These are phyloP conservation scores for Numenius arquata DNA, from an alignment of 2,113 vertebrate species.

Conservation along the genomic window DNA sequence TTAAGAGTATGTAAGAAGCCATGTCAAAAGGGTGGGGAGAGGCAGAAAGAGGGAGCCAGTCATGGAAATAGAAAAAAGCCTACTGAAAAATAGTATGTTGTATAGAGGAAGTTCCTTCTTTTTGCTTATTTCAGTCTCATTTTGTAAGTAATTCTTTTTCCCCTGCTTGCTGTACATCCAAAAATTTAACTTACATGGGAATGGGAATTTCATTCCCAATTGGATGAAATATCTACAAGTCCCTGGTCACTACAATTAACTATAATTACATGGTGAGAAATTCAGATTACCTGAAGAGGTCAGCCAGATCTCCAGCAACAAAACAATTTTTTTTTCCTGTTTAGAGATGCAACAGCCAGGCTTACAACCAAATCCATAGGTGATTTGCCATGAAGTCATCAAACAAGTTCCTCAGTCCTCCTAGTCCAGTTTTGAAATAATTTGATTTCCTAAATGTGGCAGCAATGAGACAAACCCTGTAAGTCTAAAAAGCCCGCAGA, in stretches of 20 bases:
- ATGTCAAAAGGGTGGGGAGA: background rate
- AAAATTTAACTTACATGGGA: background rate
- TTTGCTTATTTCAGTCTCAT: background rate
- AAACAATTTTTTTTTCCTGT: background rate
- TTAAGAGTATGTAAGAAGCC: background rate
- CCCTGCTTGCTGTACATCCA: background rate
- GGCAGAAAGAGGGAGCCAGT: background rate
- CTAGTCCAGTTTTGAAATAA: background rate
- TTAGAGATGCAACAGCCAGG: background rate
- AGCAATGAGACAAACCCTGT: background rate
- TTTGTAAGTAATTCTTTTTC: background rate
- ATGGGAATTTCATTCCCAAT: background rate
- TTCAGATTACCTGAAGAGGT: background rate
- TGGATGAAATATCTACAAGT: background rate
- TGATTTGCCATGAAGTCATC: background rate
- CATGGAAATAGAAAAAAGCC: background rate
- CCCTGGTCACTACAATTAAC: background rate
- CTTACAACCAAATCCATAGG: background rate
- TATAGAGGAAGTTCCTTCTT: background rate
- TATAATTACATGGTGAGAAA: slow-evolving; percentile 15
- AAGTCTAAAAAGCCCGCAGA: background rate
- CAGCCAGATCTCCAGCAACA: background rate
- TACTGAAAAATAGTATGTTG: accelerated
- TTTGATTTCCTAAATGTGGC: background rate
- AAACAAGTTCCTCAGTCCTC: background rate